A percentile compares a stretch with the other conserved stretches of the same genome.
Conservation (phyloP, 2,797 vertebrate species). For the Sebastes glaucus region DNA sequence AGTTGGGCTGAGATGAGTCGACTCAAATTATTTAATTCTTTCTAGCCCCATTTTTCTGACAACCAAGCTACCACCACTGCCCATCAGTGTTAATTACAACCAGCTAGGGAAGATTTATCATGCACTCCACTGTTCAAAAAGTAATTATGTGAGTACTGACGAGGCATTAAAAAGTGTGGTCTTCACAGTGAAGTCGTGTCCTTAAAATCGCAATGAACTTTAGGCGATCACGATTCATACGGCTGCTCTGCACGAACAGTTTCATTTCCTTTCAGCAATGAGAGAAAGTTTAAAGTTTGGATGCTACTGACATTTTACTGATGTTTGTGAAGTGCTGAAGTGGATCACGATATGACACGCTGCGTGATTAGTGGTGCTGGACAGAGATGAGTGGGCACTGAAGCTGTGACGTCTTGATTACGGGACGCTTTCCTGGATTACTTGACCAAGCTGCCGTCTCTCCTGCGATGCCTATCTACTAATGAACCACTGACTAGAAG, state of each 20-base stretch:
- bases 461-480: conserved; percentile 65
- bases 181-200: neutral
- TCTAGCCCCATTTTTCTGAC: conserved; percentile 4
- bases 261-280: neutral
- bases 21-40: conserved; percentile 23
- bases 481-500: conserved; percentile 52
- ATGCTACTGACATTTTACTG: neutral
- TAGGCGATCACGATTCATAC: neutral
- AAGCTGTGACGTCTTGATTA: conserved; percentile 17
- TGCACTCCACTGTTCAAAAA: neutral
- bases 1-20: conserved; percentile 6
- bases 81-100: conserved; percentile 8
- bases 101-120: neutral
- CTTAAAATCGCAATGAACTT: neutral
- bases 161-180: neutral
- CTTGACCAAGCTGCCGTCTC: conserved; percentile 16
- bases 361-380: neutral
- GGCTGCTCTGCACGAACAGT: neutral
- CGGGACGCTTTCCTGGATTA: conserved; percentile 24
- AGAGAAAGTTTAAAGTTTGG: neutral
- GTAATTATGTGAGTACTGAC: neutral
- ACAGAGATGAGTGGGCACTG: neutral
- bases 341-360: neutral
- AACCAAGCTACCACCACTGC: neutral
- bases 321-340: neutral